Base-by-base conservation (phyloP, 2,888 invertebrate species). In the Pollenia labialis region DNA sequence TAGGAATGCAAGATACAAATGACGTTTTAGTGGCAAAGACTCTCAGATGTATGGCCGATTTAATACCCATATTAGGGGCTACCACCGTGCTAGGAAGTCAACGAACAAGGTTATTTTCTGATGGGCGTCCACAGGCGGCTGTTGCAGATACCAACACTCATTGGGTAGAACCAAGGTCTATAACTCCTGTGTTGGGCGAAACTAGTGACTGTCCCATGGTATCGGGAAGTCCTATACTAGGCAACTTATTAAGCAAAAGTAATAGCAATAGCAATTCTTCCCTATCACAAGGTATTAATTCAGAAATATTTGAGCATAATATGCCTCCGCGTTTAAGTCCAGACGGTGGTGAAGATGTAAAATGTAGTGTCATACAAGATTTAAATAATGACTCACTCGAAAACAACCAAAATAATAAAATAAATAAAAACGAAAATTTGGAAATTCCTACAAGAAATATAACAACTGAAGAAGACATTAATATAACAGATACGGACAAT, bases 1-100 rank as follows among this genome's bases (percentile, higher is more conserved):
- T 97, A 50, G 98, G 98, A 4, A 96, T 98, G 89, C 97, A 97
- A 92, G 98, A 98, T 91, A 96, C 95, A 1, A 97, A 97, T 93
- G 97, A 98, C 92, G 94, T 95, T 77, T 94, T 98, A 85, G 98
- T 98, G 0, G 95, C 96, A 42, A 95, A 96, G 83, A 98, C 98
- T 12, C 94, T 98, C 69, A 95, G 95, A 81, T 96, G 97, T 75
- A 93, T 98, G 82, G 97, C 98, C 81, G 96, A 97, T 90, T 93
- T 98, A 81, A 97, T 98, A 40, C 97, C 97, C 1, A 95, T 98
- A 87, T 94, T 92, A 46, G 98, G 98, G 14, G 96, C 97, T 14
- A 95, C 96, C n/a, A 95, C 96, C 23, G 97, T 98, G 0, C 96
- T 98, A 62, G 97, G 98, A 4, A 97, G 97, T 0, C 95, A 96